phyloP scores from a whole-genome alignment of 2,888 invertebrate species.

The Chironomus tentans region DNA sequence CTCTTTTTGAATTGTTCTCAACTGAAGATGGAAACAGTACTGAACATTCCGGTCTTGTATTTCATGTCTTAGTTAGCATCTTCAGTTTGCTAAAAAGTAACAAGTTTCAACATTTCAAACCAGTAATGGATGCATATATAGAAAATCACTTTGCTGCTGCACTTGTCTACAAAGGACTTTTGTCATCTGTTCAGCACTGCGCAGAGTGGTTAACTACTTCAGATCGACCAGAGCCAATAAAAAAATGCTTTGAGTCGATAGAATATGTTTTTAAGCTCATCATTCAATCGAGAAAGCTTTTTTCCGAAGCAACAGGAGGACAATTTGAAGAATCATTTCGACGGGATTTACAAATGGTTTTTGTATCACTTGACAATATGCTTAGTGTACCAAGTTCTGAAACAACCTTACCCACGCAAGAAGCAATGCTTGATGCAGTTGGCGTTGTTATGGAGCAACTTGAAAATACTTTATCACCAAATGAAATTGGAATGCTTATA shows the following conservation, averaged over 20 bases:
- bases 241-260: constrained; percentile 80
- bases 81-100: constrained; percentile 82
- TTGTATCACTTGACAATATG: constrained; percentile 71
- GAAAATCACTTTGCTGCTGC: constrained; percentile 91
- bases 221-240: constrained; percentile 80
- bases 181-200: constrained; percentile 83
- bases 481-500: constrained; percentile 71
- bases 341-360: constrained; percentile 69
- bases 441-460: constrained; percentile 74
- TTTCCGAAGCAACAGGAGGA: constrained; percentile 77
- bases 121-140: constrained; percentile 89
- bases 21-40: constrained; percentile 88
- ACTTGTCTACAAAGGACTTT: constrained; percentile 81
- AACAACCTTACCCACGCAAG: constrained; percentile 68
- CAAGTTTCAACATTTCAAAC: constrained; percentile 89
- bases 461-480: constrained; percentile 58
- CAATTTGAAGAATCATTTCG: constrained; percentile 83
- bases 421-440: constrained; percentile 71
- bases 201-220: constrained; percentile 78
- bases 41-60: constrained; percentile 80
- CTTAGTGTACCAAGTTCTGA: constrained; percentile 59
- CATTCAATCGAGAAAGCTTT: constrained; percentile 76
- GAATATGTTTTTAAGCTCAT: constrained; percentile 90
- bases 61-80: constrained; percentile 85
- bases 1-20: constrained; percentile 85